Base-by-base conservation (phyloP, 2,888 invertebrate species). In the Danaus chrysippus region DNA sequence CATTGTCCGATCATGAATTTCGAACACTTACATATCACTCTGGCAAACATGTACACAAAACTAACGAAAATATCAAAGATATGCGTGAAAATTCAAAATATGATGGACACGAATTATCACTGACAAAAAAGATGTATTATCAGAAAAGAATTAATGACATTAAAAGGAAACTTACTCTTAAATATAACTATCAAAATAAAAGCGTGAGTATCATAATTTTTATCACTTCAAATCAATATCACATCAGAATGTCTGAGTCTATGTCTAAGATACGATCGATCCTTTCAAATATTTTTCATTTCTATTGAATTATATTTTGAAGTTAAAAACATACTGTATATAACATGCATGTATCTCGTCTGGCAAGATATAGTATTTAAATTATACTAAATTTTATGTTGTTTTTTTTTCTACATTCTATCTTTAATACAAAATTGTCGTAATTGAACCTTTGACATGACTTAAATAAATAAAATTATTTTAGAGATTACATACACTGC, bases 121-220 rank as follows among this genome's bases (percentile, higher is more conserved):
- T 69, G 34, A 60, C 62, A 9, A 65, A 3, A 65, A 64, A 11
- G 66, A 15, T 58, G 11, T 49, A 49, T 49, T 49, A 49, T n/a
- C 17, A 17, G 3, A 49, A 49, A 10, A 49, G 9, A 49, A 49
- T 49, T 17, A 49, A 49, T 49, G 17, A 49, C 17, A 49, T 49
- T 11, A 49, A n/a, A 17, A 49, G 49, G 11, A 49, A 17, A 10
- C 17, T 49, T 1, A 17, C 10, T 17, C 2, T 17, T 3, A 15
- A 17, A 17, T 49, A 49, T 17, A n/a, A 17, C 3, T 10, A 49
- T 1, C 17, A 17, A 5, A 49, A 17, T 11, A 17, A 49, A n/a
- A 17, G 15, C 15, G 17, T 9, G 8, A 10, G 11, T 10, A 49
- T 17, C 46, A 46, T 46, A 13, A n/a, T 46, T 46, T 13, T 46